Evolutionary conservation across 2,888 invertebrate genomes (phyloP), one percentile per base, ranked within the genome.

Genomic region (Agrochola litura): DNA sequence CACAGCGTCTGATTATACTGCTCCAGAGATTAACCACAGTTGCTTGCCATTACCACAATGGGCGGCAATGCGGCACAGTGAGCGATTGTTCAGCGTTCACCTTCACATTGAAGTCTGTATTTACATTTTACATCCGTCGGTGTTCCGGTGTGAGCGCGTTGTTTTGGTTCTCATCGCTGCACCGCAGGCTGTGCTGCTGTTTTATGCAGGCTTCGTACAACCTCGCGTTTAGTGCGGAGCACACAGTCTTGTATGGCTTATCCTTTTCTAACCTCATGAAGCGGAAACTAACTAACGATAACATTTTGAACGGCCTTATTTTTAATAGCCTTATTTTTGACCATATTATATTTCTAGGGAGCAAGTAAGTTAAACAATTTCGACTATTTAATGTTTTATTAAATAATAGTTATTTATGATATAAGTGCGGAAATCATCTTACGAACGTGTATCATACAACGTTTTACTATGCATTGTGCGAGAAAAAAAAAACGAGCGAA

Each of bases 61-160:
- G 10, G 41, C 43, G 54, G 49, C n/a, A n/a, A n/a, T 58, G 68
- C 37, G 68, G 58, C 68, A 10, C 22, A 56, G 9, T 49, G 54
- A n/a, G 19, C 37, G 58, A 58, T 72, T 64, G 52, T 64, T 79
- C 72, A 58, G 43, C 14, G 43, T 37, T 64, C 67, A 79, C 72
- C 72, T 79, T 79, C 64, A 46, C 79, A 73, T 73, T 60, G 79
- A 54, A 16, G 60, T 16, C 37, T 56, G 22, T 14, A 30, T 12
- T 30, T 56, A 67, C 72, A 63, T 67, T 12, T 22, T 56, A 67
- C 72, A 63, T 67, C 70, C 72, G 69, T 67, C n/a, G n/a, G 64
- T 37, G 61, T 81, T 64, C 65, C 81, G 65, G 37, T 70, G 70
- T 54, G 69, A 60, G 63, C 46, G 71, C n/a, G 37, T 46, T 73